phyloP scores from a whole-genome alignment of 1,140 invertebrate genomes.

The Chymomyza costata region DNA sequence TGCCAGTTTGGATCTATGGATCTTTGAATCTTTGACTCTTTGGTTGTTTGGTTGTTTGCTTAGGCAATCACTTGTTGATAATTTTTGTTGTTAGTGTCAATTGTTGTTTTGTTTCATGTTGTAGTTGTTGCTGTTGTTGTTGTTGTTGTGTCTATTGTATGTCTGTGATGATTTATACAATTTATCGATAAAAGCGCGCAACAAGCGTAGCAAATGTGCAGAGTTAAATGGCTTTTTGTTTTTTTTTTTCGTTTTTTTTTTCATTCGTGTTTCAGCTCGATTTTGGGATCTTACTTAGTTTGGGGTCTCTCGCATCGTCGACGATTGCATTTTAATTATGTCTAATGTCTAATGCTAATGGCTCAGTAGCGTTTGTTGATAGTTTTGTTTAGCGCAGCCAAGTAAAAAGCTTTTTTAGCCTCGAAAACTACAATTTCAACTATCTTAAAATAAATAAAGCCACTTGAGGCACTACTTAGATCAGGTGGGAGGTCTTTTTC shows the following conservation, averaged over 20 bases:
- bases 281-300: too few species aligned
- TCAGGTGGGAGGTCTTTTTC: slow-evolving; percentile 51
- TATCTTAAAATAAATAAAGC: background rate
- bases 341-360: slow-evolving; percentile 27
- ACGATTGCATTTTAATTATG: slow-evolving; percentile 61
- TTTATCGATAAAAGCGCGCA: slow-evolving; percentile 62
- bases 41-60: slow-evolving; percentile 47
- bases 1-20: background rate
- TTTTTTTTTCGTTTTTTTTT: slow-evolving; percentile 16
- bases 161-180: slow-evolving; percentile 63
- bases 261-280: slow-evolving; percentile 21
- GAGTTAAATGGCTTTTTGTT: slow-evolving; percentile 38
- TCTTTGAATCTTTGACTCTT: slow-evolving; percentile 26
- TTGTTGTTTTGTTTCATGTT: slow-evolving; percentile 32
- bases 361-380: slow-evolving; percentile 28
- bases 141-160: slow-evolving; percentile 23
- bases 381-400: slow-evolving; percentile 40
- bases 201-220: slow-evolving; percentile 46
- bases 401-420: slow-evolving; percentile 38
- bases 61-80: slow-evolving; percentile 66
- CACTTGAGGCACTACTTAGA: background rate
- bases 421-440: background rate
- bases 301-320: background rate
- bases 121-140: slow-evolving; percentile 24
- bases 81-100: slow-evolving; percentile 60